Conservation (phyloP, 2,888 invertebrate genomes). For the Drosophila aldrichi region DNA sequence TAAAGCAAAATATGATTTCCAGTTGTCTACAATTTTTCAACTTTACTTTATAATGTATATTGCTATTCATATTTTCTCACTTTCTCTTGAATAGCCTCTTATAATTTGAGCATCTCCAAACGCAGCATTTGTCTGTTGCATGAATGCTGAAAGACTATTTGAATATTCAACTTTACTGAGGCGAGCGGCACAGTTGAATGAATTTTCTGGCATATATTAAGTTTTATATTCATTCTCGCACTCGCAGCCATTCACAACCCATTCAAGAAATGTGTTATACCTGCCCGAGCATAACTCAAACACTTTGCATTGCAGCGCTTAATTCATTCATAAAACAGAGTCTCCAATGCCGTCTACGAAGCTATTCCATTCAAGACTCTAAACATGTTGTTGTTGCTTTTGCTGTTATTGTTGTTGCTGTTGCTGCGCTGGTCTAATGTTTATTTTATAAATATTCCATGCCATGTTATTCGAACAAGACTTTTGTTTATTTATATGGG, state of each 20-base stretch:
- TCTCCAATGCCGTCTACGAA: conserved; percentile 34
- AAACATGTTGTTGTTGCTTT: conserved; percentile 42
- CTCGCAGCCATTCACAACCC: conserved; percentile 15
- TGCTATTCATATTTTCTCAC: not conserved
- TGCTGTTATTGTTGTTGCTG: conserved; percentile 17
- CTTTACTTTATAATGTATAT: not conserved
- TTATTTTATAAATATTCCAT: conserved; percentile 75
- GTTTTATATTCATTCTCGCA: not conserved
- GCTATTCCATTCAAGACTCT: conserved; percentile 54
- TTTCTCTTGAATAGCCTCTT: not conserved
- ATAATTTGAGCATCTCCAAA: not conserved
- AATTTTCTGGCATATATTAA: not conserved
- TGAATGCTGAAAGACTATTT: not conserved
- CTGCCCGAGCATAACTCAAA: conserved; percentile 27
- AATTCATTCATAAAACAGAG: conserved; percentile 56
- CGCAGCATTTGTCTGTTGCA: not conserved
- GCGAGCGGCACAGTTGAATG: not conserved
- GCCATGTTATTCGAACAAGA: conserved; percentile 77
- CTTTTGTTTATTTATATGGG: conserved; percentile 72
- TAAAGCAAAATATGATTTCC: no score
- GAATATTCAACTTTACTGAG: not conserved
- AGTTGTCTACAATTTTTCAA: no score
- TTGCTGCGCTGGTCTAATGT: conserved; percentile 65
- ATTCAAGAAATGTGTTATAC: conserved; percentile 24
- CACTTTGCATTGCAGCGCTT: conserved; percentile 40